These are phyloP conservation scores for Oligia fasciuncula DNA, from an alignment of 2,888 invertebrate species.

Conservation along the genomic window DNA sequence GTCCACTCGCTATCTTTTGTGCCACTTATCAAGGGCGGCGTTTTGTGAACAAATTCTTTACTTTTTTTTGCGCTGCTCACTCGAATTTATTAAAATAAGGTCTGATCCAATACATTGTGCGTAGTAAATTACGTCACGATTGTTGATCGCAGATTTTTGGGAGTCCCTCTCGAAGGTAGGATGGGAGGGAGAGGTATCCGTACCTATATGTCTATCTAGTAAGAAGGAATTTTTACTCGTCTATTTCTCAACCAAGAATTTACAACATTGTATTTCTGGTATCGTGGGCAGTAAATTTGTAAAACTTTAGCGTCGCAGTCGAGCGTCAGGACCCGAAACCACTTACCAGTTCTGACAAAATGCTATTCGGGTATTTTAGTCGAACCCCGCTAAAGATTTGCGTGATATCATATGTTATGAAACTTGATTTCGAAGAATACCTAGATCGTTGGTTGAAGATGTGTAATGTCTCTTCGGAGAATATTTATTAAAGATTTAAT, in stretches of 20 bases:
- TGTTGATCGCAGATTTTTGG: constrained; percentile 58
- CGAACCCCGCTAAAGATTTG: background rate
- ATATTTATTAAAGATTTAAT: background rate
- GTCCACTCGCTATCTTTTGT: constrained; percentile 72
- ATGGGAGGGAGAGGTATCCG: background rate
- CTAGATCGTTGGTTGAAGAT: background rate
- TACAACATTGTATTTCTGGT: background rate
- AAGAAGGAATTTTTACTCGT: background rate
- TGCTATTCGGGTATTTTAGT: background rate
- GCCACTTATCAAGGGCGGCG: constrained; percentile 72
- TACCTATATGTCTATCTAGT: background rate
- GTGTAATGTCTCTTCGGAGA: background rate
- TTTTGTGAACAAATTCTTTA: constrained; percentile 72
- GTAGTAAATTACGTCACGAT: constrained; percentile 63
- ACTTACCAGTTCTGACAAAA: background rate
- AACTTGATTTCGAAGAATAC: background rate
- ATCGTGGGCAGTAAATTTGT: background rate
- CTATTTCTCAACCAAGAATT: background rate
- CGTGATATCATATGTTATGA: background rate
- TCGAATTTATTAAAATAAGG: constrained; percentile 72
- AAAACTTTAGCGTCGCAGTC: background rate
- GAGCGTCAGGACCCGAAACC: background rate
- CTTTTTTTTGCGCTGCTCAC: constrained; percentile 68
- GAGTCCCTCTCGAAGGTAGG: constrained; percentile 24
- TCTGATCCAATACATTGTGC: constrained; percentile 66